Percentiles rank a stretch among this genome's conserved stretches.
Conservation (phyloP, 2,113 vertebrate species). For the Thunnus maccoyii region DNA sequence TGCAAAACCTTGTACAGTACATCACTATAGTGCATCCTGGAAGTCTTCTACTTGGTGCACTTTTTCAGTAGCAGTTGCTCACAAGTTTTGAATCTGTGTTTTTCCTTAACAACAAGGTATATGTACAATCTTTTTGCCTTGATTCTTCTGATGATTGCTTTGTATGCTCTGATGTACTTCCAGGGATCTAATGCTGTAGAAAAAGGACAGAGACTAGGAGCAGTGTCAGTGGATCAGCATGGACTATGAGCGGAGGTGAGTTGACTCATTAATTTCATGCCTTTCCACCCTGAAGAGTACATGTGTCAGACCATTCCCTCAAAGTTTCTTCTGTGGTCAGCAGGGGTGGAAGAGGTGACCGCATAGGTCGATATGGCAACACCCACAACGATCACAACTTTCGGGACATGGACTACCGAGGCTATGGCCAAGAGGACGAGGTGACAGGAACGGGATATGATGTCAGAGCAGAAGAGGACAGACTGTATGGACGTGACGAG, state of each 20-base stretch:
- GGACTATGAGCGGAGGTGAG: constrained; percentile 85
- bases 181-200: constrained; percentile 37
- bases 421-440: constrained; percentile 79
- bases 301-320: not conserved
- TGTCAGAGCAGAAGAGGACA: constrained; percentile 74
- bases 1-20: not conserved
- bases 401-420: constrained; percentile 90
- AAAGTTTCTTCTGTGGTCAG: constrained; percentile 16
- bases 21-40: not conserved
- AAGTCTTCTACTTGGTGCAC: no score
- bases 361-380: constrained; percentile 89
- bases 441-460: constrained; percentile 68
- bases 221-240: constrained; percentile 54
- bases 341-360: constrained; percentile 90
- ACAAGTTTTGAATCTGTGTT: not conserved
- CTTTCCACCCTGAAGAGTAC: not conserved
- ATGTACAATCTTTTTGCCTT: not conserved
- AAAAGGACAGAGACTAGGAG: constrained; percentile 23
- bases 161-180: not conserved
- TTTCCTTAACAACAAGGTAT: not conserved
- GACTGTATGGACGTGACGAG: constrained; percentile 68
- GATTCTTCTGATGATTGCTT: not conserved
- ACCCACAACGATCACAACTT: constrained; percentile 88
- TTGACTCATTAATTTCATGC: not conserved
- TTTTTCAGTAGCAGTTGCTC: no score